Evolutionary conservation across 2,888 invertebrate genomes (phyloP).

Genomic region (Rotaria macrura): DNA sequence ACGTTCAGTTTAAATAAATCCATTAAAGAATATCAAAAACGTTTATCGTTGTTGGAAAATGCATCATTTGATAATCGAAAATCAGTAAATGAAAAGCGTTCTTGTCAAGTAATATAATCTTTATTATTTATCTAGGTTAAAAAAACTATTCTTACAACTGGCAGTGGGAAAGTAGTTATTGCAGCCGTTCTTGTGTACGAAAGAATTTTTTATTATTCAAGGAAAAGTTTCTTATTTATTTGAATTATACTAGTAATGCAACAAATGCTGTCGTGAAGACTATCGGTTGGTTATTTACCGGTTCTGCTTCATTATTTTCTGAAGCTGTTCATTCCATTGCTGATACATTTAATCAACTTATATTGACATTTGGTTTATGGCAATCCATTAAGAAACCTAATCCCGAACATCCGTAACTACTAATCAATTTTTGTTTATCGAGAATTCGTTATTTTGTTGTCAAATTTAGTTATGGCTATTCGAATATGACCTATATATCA

Average conservation of each 20-base stretch:
- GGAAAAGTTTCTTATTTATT: not conserved
- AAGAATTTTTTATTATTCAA: not conserved
- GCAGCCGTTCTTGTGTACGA: slow-evolving; percentile 78
- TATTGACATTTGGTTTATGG: slow-evolving; percentile 83
- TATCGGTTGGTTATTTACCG: slow-evolving; percentile 80
- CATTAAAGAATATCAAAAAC: slow-evolving; percentile 29
- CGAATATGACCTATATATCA: slow-evolving; percentile 90
- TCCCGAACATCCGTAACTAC: slow-evolving; percentile 52
- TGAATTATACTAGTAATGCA: slow-evolving; percentile 63
- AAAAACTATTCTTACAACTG: slow-evolving; percentile 42
- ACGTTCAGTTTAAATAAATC: slow-evolving; percentile 31
- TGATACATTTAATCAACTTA: slow-evolving; percentile 85
- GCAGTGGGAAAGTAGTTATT: slow-evolving; percentile 77
- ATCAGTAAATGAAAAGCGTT: not conserved
- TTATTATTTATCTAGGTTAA: not conserved
- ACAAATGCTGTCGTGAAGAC: slow-evolving; percentile 77
- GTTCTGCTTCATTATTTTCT: slow-evolving; percentile 92
- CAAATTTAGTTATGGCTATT: slow-evolving; percentile 66
- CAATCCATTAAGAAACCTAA: slow-evolving; percentile 63
- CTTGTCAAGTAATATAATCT: not conserved
- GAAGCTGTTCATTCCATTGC: slow-evolving; percentile 90
- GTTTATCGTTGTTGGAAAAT: slow-evolving; percentile 23
- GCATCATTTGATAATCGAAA: slow-evolving; percentile 25
- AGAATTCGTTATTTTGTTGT: not conserved
- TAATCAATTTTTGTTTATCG: not conserved